These are phyloP conservation scores for Ophioderma brevispina DNA, from an alignment of 35 echinoderm and acorn worm genomes.

Conservation along the genomic window DNA sequence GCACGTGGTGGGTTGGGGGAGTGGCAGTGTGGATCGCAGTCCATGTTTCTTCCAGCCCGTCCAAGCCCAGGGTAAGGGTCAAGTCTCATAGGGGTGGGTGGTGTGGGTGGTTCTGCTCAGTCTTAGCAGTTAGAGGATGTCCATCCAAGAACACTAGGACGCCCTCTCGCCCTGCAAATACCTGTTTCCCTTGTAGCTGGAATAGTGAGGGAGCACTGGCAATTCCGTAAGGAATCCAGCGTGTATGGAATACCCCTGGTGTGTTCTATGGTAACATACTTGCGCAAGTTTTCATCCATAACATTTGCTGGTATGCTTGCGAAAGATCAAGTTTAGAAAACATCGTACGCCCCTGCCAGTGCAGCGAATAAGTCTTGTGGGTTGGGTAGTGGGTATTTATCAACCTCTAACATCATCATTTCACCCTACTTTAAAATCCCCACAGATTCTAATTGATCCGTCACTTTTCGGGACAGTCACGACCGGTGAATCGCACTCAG, in stretches of 20 bases:
- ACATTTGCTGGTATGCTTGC: conserved; percentile 54
- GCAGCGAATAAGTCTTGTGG: conserved; percentile 14
- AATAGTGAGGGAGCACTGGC: conserved; percentile 33
- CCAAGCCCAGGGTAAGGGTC: conserved; percentile 1
- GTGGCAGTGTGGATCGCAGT: conserved; percentile 10
- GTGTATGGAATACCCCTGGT: conserved; percentile 49
- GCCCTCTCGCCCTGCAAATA: conserved; percentile 15
- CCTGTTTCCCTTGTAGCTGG: conserved; percentile 27
- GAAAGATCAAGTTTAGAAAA: conserved; percentile 48
- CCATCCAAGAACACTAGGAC: conserved; percentile 62
- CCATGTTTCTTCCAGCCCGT: conserved; percentile 2
- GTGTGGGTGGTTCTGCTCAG: conserved; percentile 17
- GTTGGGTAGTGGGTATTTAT: conserved; percentile 32
- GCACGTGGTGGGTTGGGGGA: too few relatives aligned
- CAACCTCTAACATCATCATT: background rate
- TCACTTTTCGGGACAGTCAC: background rate
- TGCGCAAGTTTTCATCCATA: conserved; percentile 45
- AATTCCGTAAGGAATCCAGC: conserved; percentile 54
- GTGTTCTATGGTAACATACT: conserved; percentile 53
- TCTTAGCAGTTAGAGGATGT: conserved; percentile 26
- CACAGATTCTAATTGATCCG: background rate
- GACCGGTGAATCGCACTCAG: background rate
- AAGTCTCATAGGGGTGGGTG: too few relatives aligned
- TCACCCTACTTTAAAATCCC: background rate
- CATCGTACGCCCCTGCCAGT: conserved; percentile 46